These are phyloP conservation scores for Drosophila kanekoi DNA, from an alignment of 2,888 invertebrate genomes.

Conservation along the genomic window DNA sequence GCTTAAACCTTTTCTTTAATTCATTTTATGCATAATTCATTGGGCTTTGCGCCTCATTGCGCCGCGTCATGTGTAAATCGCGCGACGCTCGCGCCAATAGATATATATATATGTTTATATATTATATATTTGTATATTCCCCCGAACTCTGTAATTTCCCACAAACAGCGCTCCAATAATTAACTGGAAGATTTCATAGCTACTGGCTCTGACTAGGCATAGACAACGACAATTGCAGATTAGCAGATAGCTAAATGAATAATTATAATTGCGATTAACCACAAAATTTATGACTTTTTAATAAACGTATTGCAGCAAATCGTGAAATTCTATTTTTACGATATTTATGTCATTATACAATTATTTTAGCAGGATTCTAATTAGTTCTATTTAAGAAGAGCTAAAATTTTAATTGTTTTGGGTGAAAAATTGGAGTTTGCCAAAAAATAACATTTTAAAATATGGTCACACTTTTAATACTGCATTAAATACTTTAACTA, in stretches of 20 bases:
- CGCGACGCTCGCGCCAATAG: constrained; percentile 45
- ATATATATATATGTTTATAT: background rate
- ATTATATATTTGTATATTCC: constrained; percentile 29
- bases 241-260: constrained; percentile 4
- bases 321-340: constrained; percentile 24
- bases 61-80: constrained; percentile 55
- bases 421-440: too few relatives aligned
- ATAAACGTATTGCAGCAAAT: constrained; percentile 26
- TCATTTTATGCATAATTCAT: constrained; percentile 56
- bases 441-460: too few relatives aligned
- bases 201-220: background rate
- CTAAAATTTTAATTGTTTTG: background rate
- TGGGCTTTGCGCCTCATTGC: constrained; percentile 27
- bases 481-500: too few relatives aligned
- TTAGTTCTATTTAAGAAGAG: background rate
- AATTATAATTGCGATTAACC: constrained; percentile 27
- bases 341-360: background rate
- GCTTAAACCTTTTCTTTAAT: constrained; percentile 32
- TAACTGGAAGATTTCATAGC: constrained; percentile 23
- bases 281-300: constrained; percentile 22
- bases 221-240: constrained; percentile 12
- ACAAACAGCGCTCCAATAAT: constrained; percentile 47
- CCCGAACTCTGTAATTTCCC: constrained; percentile 57
- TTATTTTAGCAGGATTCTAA: constrained; percentile 3
- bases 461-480: too few relatives aligned